Percentiles rank a stretch among this genome's conserved stretches.
Evolutionary conservation across 2,113 vertebrate genomes (phyloP).

Genomic region (Malurus cyaneus): DNA sequence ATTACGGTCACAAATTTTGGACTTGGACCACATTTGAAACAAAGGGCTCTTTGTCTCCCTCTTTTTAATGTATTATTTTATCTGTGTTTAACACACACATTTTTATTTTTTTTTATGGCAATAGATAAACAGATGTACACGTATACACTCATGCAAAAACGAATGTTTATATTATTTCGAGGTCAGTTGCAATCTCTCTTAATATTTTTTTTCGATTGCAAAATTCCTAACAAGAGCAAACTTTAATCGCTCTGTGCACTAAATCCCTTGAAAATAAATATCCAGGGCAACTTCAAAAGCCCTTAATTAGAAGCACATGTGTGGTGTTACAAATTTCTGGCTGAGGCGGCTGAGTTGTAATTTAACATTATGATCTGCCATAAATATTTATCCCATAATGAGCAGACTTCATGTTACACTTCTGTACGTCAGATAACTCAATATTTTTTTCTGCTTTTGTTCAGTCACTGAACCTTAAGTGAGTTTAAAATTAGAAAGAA

Average conservation of each 20-base stretch:
- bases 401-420: slow-evolving; percentile 75
- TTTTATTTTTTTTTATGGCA: slow-evolving; percentile 36
- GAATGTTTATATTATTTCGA: slow-evolving; percentile 39
- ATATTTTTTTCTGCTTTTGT: slow-evolving; percentile 69
- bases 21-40: slow-evolving; percentile 73
- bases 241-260: slow-evolving; percentile 73
- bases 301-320: slow-evolving; percentile 83
- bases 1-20: slow-evolving; percentile 84
- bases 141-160: background rate
- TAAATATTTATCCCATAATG: slow-evolving; percentile 80
- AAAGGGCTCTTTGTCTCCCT: slow-evolving; percentile 73
- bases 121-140: slow-evolving; percentile 1
- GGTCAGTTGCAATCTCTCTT: slow-evolving; percentile 43
- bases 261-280: slow-evolving; percentile 83
- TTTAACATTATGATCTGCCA: slow-evolving; percentile 81
- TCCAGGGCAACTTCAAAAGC: slow-evolving; percentile 78
- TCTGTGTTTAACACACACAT: slow-evolving; percentile 31
- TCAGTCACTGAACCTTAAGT: slow-evolving; percentile 59
- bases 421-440: slow-evolving; percentile 73
- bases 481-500: slow-evolving; percentile 52
- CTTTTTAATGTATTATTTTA: slow-evolving; percentile 58
- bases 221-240: slow-evolving; percentile 77
- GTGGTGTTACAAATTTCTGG: slow-evolving; percentile 72
- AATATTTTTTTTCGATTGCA: slow-evolving; percentile 33
- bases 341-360: slow-evolving; percentile 73